Evolutionary conservation across 2,113 vertebrate species (phyloP), one percentile per base, ranked within the genome.

Genomic region (Ochotona princeps): DNA sequence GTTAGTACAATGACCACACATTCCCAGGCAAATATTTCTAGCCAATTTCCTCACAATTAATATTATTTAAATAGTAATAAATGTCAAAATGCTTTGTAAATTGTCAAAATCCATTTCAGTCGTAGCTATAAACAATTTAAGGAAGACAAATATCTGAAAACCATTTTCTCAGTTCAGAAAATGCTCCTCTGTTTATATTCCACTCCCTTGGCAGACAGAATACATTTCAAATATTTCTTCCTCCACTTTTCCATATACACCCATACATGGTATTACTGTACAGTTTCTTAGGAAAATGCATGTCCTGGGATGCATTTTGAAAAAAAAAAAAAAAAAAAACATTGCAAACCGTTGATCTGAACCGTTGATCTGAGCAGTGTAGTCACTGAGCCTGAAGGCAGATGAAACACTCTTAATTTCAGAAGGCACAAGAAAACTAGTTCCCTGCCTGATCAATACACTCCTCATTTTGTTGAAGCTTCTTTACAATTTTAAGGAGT

Each of bases 111-210:
- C 65, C 73, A 49, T 92, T 92, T 94, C 54, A 66, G 38, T 74
- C 87, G 66, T 57, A 47, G 70, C 28, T 91, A 10, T 7, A 65
- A 28, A 67, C 57, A 89, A 94, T 54, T 79, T 72, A 66, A 72
- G 83, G 47, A 93, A 86, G 47, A 95, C 76, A 94, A 94, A 87
- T 28, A 86, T n/a, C 60, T 87, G 38, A 84, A 94, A 92, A 90
- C 49, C 81, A 88, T 76, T 83, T 83, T 66, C 49, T 67, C 80
- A 69, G 83, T 83, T 87, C 65, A 72, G 81, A 95, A 93, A 92
- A 65, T 73, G 44, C 86, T 94, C 81, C 60, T 87, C 72, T 83
- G 32, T 65, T 90, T 92, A 70, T 83, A 83, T 73, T 25, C 67
- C 30, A 60, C 79, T 91, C 83, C 93, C 74, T 85, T 70, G 44